These are phyloP conservation scores for Epistrophe eligans DNA, from an alignment of 2,888 invertebrate genomes.

Conservation along the genomic window DNA sequence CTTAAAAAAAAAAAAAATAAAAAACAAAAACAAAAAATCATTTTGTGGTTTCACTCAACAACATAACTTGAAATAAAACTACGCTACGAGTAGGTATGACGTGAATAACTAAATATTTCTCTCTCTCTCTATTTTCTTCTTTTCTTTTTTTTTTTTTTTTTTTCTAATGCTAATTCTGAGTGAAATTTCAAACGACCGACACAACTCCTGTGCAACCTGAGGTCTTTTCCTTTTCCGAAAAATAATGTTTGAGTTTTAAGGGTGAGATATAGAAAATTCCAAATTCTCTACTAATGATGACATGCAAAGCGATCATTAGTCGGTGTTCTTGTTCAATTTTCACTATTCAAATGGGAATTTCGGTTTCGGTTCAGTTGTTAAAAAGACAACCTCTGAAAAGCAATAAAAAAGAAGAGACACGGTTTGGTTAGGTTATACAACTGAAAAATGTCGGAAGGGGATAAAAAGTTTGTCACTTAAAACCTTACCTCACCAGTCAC, in stretches of 20 bases:
- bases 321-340: constrained; percentile 58
- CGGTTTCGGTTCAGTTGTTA: constrained; percentile 15
- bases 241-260: background rate
- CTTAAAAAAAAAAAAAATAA: background rate
- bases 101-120: constrained; percentile 39
- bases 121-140: background rate
- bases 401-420: constrained; percentile 44
- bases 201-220: background rate
- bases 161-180: constrained; percentile 1
- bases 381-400: constrained; percentile 28
- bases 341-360: constrained; percentile 37
- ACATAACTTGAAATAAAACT: constrained; percentile 21
- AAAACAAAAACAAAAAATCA: background rate
- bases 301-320: constrained; percentile 75
- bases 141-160: background rate
- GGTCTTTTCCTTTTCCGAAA: background rate
- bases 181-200: background rate
- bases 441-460: constrained; percentile 30
- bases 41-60: background rate
- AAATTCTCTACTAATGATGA: constrained; percentile 65
- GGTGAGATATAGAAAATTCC: constrained; percentile 49
- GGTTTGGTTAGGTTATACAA: background rate
- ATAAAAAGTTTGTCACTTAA: constrained; percentile 67
- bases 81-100: background rate
- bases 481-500: background rate